These are phyloP conservation scores for Drosophila crucigera DNA, from an alignment of 2,888 invertebrate species.

Conservation along the genomic window DNA sequence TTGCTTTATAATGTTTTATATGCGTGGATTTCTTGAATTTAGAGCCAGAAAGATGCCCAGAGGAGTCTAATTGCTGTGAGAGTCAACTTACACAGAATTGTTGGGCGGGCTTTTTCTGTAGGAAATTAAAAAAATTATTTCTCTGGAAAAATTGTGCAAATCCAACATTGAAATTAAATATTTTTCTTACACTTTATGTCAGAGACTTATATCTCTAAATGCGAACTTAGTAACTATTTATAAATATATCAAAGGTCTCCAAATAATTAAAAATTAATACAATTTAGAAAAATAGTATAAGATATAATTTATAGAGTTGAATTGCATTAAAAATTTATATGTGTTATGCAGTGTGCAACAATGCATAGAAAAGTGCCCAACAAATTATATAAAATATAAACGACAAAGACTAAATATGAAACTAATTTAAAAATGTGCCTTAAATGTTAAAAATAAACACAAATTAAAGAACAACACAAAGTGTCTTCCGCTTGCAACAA, in stretches of 20 bases:
- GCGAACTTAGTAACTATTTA: not conserved
- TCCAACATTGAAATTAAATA: not conserved
- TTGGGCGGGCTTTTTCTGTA: not conserved
- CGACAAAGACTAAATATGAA: slow-evolving; percentile 12
- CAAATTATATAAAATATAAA: slow-evolving; percentile 27
- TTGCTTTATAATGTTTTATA: slow-evolving; percentile 17
- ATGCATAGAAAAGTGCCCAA: slow-evolving; percentile 63
- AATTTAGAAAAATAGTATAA: not conserved
- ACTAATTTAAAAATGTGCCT: slow-evolving; percentile 60
- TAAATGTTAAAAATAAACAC: slow-evolving; percentile 30
- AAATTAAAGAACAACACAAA: slow-evolving; percentile 16
- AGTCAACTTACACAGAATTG: not conserved
- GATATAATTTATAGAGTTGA: not conserved
- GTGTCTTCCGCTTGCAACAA: slow-evolving; percentile 60
- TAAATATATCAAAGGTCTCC: not conserved
- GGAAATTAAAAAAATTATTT: not conserved
- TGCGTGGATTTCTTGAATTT: slow-evolving; percentile 5
- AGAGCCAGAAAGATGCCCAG: not conserved
- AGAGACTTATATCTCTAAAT: not conserved
- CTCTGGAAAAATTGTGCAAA: not conserved
- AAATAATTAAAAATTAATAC: not conserved
- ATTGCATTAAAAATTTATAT: not conserved
- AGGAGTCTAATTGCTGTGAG: slow-evolving; percentile 11
- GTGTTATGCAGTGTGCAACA: slow-evolving; percentile 20
- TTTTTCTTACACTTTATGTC: not conserved